Evolutionary conservation across 2,113 vertebrate species (phyloP), one percentile per base, ranked within the genome.

Genomic region (Rhea americana): DNA sequence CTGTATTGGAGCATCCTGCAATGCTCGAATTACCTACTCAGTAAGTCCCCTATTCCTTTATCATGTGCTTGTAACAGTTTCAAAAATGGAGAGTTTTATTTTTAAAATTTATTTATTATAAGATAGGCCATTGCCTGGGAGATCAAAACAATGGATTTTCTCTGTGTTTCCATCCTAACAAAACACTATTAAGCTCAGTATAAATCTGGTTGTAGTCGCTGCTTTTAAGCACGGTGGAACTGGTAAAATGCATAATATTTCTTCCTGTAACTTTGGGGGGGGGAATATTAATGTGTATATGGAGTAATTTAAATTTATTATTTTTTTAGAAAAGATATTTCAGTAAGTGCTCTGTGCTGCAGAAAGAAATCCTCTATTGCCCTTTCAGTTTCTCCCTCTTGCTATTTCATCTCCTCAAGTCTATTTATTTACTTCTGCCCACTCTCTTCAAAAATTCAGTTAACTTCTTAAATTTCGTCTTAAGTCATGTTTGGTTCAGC

Each of bases 181-280:
- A 94, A 68, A 85, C 71, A 1, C 41, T 85, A 85, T 90, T 91
- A 92, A 94, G 75, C 10, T 22, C 47, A 75, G 18, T 50, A 94
- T 61, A 90, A 87, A 85, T 70, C 61, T 85, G 70, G 93, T 90
- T 79, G 32, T 48, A 85, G 30, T 47, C 47, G 82, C 77, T 62
- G 30, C 87, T 87, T 85, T 74, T 45, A 87, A 92, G 26, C 13
- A 85, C 8, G 82, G 41, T 73, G 39, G 50, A 85, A 85, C 79
- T 13, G 61, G 53, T 35, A 62, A 95, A 89, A 62, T 24, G 47
- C n/a, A 25, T 17, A 8, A 5, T 66, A 91, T 61, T 89, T 61
- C 39, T 87, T 90, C 47, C 43, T 71, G 26, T 77, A 48, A 74
- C 48, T 73, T 37, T 45, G 32, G n/a, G 9, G 26, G 14, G 13